Base-by-base conservation (phyloP, 2,888 invertebrate species). In the Electrophaes corylata region DNA sequence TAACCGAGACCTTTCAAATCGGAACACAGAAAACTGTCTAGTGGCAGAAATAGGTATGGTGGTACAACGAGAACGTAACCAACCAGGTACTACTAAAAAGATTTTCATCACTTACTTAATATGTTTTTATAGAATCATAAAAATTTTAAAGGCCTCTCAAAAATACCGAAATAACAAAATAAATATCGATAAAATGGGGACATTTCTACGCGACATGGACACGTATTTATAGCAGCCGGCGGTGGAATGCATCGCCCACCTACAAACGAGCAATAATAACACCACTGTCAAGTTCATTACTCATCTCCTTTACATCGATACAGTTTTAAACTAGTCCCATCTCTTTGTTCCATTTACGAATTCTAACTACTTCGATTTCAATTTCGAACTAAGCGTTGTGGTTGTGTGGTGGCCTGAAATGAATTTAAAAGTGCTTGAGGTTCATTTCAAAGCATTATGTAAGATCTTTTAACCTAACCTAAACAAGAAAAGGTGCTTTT, bases 211-310 rank as follows among this genome's bases (percentile, higher is more conserved):
- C 43, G 50, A 59, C 54, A 59, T 60, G 59, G 40, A 37, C 56
- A 39, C 46, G 60, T 80, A 81, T 84, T 81, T 83, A 82, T 84
- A 83, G 78, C 70, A 57, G 56, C 66, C 68, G 65, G 16, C 68
- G 65, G 16, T 65, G 69, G 72, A 75, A 78, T 79, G 76, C 75
- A 71, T 74, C 75, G 74, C 83, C 83, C 82, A 81, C 83, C 78
- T 78, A 73, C 71, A 60, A 64, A 68, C 75, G 61, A 67, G 72
- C 75, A 78, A 81, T 82, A 86, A 81, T 79, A 83, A 78, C 77
- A 73, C 82, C 86, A 88, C 86, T 89, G 88, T 90, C 89, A 90
- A 90, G 90, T 88, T 88, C 88, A 88, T 62, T 55, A 50, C 51
- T 59, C 59, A 48, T 54, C 46, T 52, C 57, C 40, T 50, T 33